Evolutionary conservation across 2,113 vertebrate genomes (phyloP).

Genomic region (Ondatra zibethicus): DNA sequence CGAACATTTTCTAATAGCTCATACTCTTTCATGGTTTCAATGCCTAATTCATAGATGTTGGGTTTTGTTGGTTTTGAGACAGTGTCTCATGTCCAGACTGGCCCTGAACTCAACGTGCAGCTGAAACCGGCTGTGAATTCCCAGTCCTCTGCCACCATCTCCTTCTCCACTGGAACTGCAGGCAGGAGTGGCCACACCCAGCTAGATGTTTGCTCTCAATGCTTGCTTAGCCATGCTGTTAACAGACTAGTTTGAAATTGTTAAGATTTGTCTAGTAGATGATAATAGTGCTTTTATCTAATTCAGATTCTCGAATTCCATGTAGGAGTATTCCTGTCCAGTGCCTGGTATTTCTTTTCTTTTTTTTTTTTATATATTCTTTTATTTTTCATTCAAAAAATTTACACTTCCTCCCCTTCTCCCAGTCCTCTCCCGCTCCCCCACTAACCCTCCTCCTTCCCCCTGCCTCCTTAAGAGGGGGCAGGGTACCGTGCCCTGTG

Average conservation of each 20-base stretch:
- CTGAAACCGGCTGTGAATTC: not conserved
- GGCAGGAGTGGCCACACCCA: not conserved
- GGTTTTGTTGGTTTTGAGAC: not conserved
- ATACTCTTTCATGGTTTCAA: not conserved
- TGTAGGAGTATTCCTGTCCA: not conserved
- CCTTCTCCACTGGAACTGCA: not conserved
- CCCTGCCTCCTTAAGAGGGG: no score
- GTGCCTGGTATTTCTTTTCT: not conserved
- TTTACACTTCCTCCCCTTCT: no score
- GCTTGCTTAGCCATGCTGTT: not conserved
- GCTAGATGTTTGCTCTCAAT: not conserved
- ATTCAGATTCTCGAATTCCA: not conserved
- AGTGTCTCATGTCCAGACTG: not conserved
- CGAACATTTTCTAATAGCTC: constrained; percentile 4
- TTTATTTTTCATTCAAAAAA: no score
- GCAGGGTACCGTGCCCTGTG: no score
- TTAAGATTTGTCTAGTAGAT: not conserved
- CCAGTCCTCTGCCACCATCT: not conserved
- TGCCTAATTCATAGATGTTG: not conserved
- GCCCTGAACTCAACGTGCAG: not conserved
- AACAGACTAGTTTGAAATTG: not conserved
- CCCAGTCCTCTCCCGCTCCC: no score
- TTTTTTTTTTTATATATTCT: no score
- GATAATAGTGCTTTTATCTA: not conserved
- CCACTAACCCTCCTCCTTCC: no score